Evolutionary conservation across 2,113 vertebrate genomes (phyloP), one percentile per base, ranked within the genome.

Genomic region (Zapornia atra): DNA sequence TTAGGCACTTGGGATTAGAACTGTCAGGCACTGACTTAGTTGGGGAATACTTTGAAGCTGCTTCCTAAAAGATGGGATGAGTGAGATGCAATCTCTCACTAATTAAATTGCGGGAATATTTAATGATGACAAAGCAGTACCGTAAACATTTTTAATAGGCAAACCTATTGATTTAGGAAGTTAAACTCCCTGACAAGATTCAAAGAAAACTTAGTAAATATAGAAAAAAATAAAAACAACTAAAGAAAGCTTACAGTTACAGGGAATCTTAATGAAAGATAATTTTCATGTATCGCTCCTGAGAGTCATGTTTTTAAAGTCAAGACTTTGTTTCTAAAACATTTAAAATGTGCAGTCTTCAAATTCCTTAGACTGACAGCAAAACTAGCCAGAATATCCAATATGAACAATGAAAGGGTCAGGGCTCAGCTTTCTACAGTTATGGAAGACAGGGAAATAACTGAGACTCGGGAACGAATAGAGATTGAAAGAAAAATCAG

Each of bases 81-180:
- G 12, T 82, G 88, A 96, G 44, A 97, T 69, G 61, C 22, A 90
- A 88, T 93, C 71, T 90, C 94, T 90, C 88, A 80, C 88, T 96
- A 96, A 98, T 94, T 97, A 97, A 96, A 54, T 40, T 94, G 61
- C 53, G 88, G 56, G 61, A 92, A 95, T 86, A 90, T 87, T 97
- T 95, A 94, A 84, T 79, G 82, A 72, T 94, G 64, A 94, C 65
- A 95, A 92, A 84, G 59, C 63, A 96, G 68, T 86, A 88, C 54
- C 3, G 8, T 94, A 96, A 97, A 97, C 59, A 97, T 65, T 92
- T 96, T 96, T 72, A 93, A 96, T 22, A 92, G 53, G 72, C 56
- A 95, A 95, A 75, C 15, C 51, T 92, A 94, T 65, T 97, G 57
- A 92, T 96, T 97, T 88, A 86, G 44, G 65, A 87, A 95, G 78